Conservation (phyloP, 2,113 vertebrate genomes). For the Numida meleagris region DNA sequence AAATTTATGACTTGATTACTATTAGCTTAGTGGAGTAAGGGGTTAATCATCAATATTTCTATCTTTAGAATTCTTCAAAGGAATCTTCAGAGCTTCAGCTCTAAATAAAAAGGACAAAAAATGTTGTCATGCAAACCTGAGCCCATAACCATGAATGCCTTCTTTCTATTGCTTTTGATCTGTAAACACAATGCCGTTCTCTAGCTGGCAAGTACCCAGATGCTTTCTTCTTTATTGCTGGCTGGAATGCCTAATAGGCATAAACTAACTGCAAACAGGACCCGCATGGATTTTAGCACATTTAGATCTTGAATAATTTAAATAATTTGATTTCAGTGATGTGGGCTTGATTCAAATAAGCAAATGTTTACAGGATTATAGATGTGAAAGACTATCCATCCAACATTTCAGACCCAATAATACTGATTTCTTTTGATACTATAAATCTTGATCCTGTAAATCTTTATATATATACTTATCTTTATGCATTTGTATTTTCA, state of each 20-base stretch:
- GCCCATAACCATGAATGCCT: constrained; percentile 33
- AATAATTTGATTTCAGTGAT: constrained; percentile 68
- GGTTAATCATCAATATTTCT: background rate
- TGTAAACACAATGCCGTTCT: constrained; percentile 57
- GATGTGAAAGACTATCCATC: background rate
- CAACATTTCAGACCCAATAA: background rate
- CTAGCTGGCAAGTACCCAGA: constrained; percentile 57
- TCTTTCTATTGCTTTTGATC: constrained; percentile 50
- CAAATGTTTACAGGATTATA: constrained; percentile 48
- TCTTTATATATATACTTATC: background rate
- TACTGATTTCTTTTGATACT: background rate
- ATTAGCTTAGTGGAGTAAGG: background rate
- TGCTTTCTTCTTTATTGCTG: constrained; percentile 63
- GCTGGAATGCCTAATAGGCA: constrained; percentile 59
- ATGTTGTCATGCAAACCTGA: constrained; percentile 7
- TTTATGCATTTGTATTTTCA: background rate
- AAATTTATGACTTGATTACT: background rate
- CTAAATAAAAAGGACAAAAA: background rate
- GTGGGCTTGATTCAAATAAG: constrained; percentile 59
- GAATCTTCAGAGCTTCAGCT: constrained; percentile 14
- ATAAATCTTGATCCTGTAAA: background rate
- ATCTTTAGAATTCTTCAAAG: constrained; percentile 27
- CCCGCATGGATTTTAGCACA: constrained; percentile 64
- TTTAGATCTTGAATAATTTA: constrained; percentile 78
- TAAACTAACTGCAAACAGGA: constrained; percentile 69